Base-by-base conservation (phyloP, 1,140 invertebrate species). In the Metopolophium dirhodum region DNA sequence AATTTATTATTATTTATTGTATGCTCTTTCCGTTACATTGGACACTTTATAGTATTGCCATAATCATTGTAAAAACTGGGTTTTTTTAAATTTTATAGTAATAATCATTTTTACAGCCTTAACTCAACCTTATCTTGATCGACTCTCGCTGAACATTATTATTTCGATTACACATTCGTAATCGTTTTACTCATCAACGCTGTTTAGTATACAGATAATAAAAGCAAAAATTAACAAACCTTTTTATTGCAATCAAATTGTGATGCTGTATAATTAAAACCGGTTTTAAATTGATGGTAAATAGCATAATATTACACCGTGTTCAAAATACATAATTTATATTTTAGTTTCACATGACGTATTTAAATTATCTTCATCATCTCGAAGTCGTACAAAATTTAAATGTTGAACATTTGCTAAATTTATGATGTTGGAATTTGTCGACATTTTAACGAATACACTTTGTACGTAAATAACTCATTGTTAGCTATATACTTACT, bases 311-410 rank as follows among this genome's bases (percentile, higher is more conserved):
- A 77, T 77, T 77, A 77, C 61, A 77, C 61, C 30, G n/a, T n/a
- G 61, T 77, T 77, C 61, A 77, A 77, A 77, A 77, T 77, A 77
- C 61, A 77, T 77, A 77, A 77, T 77, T 77, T 77, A 77, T 77
- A 77, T n/a, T 77, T 77, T 35, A 77, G n/a, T 77, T 77, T 77
- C 61, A 77, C 11, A 18, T 77, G 61, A 77, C 4, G 61, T 77
- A n/a, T 77, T 77, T 77, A 77, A 77, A 77, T 77, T 77, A 77
- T 77, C 61, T 77, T 77, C 61, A 35, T 77, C 14, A n/a, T 77
- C 61, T 77, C n/a, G 6, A n/a, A 7, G 0, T n/a, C 61, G n/a
- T 77, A 77, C 61, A 77, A n/a, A 18, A 77, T 77, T 77, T 77
- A n/a, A 77, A 77, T 77, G 18, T 77, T 77, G 61, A 77, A 77